Conservation (phyloP, 1,140 invertebrate genomes). For the Heliconius hermathena region DNA sequence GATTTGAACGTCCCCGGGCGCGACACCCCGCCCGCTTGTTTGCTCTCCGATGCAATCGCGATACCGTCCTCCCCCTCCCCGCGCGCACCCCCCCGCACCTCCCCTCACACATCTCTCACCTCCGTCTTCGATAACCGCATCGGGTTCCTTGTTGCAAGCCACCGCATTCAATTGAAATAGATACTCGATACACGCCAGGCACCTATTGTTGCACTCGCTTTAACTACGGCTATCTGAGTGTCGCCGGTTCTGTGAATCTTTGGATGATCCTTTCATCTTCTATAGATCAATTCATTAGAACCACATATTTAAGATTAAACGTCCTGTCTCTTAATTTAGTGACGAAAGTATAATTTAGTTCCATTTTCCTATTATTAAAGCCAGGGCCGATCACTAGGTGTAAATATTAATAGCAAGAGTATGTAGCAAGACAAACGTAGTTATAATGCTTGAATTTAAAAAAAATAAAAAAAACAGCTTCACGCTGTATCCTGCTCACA, state of each 20-base stretch:
- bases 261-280: slow-evolving; percentile 21
- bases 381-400: too few species aligned
- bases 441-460: too few species aligned
- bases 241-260: slow-evolving; percentile 52
- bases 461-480: too few species aligned
- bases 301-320: neutral
- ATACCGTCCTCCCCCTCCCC: slow-evolving; percentile 60
- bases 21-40: slow-evolving; percentile 76
- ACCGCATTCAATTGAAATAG: slow-evolving; percentile 75
- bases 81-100: slow-evolving; percentile 39
- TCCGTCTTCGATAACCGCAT: slow-evolving; percentile 75
- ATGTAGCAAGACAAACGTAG: too few species aligned
- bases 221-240: slow-evolving; percentile 36
- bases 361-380: too few species aligned
- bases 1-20: slow-evolving; percentile 68
- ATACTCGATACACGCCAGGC: slow-evolving; percentile 61
- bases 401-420: too few species aligned
- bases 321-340: neutral
- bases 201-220: slow-evolving; percentile 39
- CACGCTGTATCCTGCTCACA: too few species aligned
- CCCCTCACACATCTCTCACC: slow-evolving; percentile 69
- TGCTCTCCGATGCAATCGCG: slow-evolving; percentile 80
- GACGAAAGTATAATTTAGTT: neutral
- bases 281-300: slow-evolving; percentile 6
- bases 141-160: slow-evolving; percentile 75